Evolutionary conservation across 2,113 vertebrate genomes (phyloP).

Genomic region (Antechinus flavipes): DNA sequence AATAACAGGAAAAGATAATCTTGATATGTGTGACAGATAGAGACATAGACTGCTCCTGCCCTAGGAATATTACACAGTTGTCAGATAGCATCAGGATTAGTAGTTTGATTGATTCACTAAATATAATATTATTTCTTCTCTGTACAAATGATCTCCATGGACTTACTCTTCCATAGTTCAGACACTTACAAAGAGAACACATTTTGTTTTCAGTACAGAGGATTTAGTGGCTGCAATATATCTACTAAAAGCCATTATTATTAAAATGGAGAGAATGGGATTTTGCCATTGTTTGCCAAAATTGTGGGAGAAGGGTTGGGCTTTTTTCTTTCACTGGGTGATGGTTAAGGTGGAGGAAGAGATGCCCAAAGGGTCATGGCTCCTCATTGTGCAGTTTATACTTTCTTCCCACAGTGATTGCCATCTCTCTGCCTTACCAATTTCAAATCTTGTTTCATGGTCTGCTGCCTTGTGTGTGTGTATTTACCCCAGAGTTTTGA

Average conservation of each 20-base stretch:
- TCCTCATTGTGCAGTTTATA: rapidly evolving
- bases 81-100: background rate
- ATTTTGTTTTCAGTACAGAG: background rate
- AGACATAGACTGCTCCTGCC: background rate
- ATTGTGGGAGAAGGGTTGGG: background rate
- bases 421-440: background rate
- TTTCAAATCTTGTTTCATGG: background rate
- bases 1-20: background rate
- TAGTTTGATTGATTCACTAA: background rate
- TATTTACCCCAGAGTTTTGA: too few relatives aligned
- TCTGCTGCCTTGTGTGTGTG: background rate
- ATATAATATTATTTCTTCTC: background rate
- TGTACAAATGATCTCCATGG: background rate
- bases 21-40: background rate
- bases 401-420: background rate
- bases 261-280: background rate
- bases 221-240: background rate
- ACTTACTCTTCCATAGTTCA: background rate
- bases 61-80: background rate
- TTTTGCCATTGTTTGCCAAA: background rate
- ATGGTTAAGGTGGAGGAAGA: background rate
- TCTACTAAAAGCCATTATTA: background rate
- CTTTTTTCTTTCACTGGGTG: background rate
- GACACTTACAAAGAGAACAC: background rate
- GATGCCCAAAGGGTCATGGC: background rate